Conservation (phyloP, 2,113 vertebrate species). For the Epinephelus fuscoguttatus region DNA sequence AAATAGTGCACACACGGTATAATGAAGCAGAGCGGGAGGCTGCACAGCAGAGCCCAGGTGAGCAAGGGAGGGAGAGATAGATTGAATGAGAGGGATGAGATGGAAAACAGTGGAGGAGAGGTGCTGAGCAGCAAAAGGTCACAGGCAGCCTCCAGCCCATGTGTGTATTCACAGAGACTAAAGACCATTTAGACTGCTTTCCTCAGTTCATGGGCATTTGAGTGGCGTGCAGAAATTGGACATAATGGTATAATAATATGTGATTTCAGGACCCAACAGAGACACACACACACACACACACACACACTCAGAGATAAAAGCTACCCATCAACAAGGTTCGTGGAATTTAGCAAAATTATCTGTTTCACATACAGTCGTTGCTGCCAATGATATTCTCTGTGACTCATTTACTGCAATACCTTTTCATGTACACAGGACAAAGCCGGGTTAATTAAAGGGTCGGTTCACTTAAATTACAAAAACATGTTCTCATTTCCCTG, state of each 20-base stretch:
- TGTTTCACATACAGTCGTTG: constrained; percentile 29
- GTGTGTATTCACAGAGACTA: constrained; percentile 56
- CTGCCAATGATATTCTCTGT: constrained; percentile 15
- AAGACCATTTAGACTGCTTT: constrained; percentile 62
- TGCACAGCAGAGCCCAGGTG: constrained; percentile 35
- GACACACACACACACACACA: constrained; percentile 5
- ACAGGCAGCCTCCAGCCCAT: constrained; percentile 51
- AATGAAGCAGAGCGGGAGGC: constrained; percentile 45
- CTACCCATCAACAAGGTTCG: constrained; percentile 15
- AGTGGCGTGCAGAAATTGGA: constrained; percentile 53
- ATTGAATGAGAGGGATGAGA: constrained; percentile 66
- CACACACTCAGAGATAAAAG: constrained; percentile 39
- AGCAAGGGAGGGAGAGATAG: constrained; percentile 33
- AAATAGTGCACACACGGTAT: constrained; percentile 23
- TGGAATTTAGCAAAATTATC: constrained; percentile 32
- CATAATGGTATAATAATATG: constrained; percentile 69
- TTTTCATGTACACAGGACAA: neutral
- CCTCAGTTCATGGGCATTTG: constrained; percentile 52
- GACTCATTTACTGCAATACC: constrained; percentile 16
- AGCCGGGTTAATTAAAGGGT: constrained; percentile 5
- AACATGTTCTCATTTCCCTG: neutral
- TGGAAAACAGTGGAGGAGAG: constrained; percentile 50
- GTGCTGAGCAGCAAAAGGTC: constrained; percentile 73
- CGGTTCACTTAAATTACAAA: constrained; percentile 6
- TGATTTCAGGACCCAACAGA: constrained; percentile 49